These are phyloP conservation scores for Sorex araneus DNA, from an alignment of 2,113 vertebrate genomes.

Conservation along the genomic window DNA sequence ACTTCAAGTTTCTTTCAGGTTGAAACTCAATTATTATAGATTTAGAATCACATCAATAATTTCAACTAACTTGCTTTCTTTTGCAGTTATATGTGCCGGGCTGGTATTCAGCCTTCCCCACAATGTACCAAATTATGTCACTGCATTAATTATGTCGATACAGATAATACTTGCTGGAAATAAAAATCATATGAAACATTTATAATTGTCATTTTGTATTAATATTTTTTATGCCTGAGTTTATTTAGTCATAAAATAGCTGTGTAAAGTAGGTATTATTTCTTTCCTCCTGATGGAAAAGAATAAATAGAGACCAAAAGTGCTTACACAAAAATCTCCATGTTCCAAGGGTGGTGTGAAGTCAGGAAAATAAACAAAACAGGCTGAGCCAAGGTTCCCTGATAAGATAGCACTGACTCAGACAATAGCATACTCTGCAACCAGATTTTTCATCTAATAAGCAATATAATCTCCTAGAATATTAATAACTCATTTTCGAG, in stretches of 20 bases:
- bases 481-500: not conserved
- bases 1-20: constrained; percentile 12
- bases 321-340: not conserved
- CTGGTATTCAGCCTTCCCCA: not conserved
- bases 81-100: not conserved
- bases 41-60: not conserved
- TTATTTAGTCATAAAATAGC: not conserved
- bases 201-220: not conserved
- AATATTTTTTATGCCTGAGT: not conserved
- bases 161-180: not conserved
- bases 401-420: not conserved
- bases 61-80: not conserved
- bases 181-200: not conserved
- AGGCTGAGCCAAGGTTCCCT: not conserved
- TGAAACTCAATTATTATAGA: not conserved
- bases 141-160: not conserved
- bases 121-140: not conserved
- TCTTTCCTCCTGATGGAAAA: not conserved
- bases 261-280: not conserved
- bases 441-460: constrained; percentile 1
- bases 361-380: not conserved
- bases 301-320: not conserved
- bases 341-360: not conserved
- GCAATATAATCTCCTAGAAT: not conserved
- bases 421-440: not conserved